These are phyloP conservation scores for Vireo griseus DNA, from an alignment of 2,797 vertebrate genomes.

Conservation along the genomic window DNA sequence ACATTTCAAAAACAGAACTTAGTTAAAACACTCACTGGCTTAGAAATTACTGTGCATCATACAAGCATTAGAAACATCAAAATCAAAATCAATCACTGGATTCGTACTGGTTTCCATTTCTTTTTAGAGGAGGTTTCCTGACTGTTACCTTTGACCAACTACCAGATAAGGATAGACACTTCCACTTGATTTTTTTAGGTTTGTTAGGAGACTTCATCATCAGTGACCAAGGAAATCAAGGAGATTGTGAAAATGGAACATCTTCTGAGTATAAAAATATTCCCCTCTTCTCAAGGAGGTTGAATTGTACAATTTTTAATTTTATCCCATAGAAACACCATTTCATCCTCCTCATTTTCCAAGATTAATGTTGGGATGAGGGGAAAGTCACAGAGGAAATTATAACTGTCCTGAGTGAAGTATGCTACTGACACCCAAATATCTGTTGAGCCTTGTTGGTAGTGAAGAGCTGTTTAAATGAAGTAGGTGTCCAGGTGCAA, in stretches of 20 bases:
- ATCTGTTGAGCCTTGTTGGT: neutral
- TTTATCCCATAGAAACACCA: neutral
- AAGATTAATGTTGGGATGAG: neutral
- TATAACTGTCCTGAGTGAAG: rapidly evolving
- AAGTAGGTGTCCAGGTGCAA: neutral
- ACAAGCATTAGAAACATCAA: neutral
- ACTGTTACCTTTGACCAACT: neutral
- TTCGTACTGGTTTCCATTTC: neutral
- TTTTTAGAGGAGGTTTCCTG: neutral
- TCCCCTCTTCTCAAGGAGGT: neutral
- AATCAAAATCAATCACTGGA: neutral
- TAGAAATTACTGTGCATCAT: neutral
- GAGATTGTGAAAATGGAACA: neutral
- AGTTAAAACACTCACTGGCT: neutral
- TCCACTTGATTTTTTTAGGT: neutral
- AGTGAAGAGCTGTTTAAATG: neutral
- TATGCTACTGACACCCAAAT: neutral
- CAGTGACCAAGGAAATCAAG: neutral
- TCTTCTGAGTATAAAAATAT: neutral
- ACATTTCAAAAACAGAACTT: neutral
- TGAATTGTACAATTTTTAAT: neutral
- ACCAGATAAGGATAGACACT: neutral
- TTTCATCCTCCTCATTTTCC: neutral
- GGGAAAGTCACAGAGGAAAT: neutral
- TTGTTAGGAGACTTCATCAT: neutral